phyloP scores from a whole-genome alignment of 2,113 vertebrate genomes.

The Dasyornis broadbenti region DNA sequence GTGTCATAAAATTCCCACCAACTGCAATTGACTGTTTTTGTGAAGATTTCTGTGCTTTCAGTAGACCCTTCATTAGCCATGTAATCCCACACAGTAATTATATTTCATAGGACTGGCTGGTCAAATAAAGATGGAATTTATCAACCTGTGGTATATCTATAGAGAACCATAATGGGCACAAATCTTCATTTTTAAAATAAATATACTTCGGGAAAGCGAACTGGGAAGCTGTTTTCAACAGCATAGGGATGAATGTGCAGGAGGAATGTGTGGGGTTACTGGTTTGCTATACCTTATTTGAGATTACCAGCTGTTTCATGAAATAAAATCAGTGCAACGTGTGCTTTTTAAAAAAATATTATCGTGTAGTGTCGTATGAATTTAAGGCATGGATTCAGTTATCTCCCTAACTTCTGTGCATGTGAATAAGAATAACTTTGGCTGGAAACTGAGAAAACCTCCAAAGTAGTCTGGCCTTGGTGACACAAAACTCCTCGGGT shows the following conservation, averaged over 20 bases:
- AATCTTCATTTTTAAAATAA: not conserved
- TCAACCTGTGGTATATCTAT: not conserved
- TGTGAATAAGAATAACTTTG: not conserved
- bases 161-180: not conserved
- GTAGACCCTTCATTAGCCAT: constrained; percentile 6
- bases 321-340: not conserved
- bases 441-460: not conserved
- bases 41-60: not conserved
- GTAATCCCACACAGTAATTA: constrained; percentile 17
- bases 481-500: not conserved
- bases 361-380: not conserved
- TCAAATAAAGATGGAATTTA: constrained; percentile 35
- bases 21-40: not conserved
- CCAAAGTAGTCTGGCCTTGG: not conserved
- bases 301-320: not conserved
- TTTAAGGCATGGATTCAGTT: not conserved
- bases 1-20: not conserved
- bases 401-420: not conserved
- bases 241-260: not conserved
- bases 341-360: not conserved
- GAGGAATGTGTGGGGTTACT: not conserved
- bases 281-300: not conserved
- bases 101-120: not conserved
- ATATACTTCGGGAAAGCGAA: not conserved
- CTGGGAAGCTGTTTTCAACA: not conserved